phyloP scores from a whole-genome alignment of 2,113 vertebrate species.

The Stigmatopora nigra region DNA sequence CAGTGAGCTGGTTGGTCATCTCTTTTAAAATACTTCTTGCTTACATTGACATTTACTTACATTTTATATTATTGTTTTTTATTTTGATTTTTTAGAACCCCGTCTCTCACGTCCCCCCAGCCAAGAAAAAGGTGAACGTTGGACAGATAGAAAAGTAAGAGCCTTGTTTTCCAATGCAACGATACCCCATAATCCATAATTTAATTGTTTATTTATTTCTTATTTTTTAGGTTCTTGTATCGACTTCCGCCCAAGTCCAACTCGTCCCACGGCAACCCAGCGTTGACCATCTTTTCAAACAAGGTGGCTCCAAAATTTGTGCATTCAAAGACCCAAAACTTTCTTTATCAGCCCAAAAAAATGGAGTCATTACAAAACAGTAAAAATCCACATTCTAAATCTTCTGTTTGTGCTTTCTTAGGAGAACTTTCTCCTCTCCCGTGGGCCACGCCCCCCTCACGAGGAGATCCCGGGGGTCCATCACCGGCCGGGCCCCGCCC shows the following conservation, averaged over 20 bases:
- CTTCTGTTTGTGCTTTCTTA: constrained; percentile 34
- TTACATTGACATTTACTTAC: too few species aligned
- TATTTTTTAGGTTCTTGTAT: constrained; percentile 55
- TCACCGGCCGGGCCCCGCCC: not conserved
- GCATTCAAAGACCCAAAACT: too few species aligned
- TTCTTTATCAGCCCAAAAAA: too few species aligned
- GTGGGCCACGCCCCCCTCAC: not conserved
- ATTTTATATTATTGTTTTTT: not conserved
- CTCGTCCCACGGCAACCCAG: constrained; percentile 24
- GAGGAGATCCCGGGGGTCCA: constrained; percentile 15
- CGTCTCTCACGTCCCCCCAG: constrained; percentile 18
- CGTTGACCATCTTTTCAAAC: constrained; percentile 33
- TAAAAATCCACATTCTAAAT: not conserved
- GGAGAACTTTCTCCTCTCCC: constrained; percentile 58
- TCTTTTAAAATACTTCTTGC: too few species aligned
- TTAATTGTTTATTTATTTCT: too few species aligned
- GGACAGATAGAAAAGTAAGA: constrained; percentile 82
- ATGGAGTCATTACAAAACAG: too few species aligned
- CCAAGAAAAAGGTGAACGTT: constrained; percentile 58
- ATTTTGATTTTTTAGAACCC: constrained; percentile 51
- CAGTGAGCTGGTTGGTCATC: constrained; percentile 70
- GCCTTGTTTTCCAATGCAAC: too few species aligned
- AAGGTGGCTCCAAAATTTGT: constrained; percentile 38
- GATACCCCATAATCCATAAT: too few species aligned
- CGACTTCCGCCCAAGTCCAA: constrained; percentile 29